Evolutionary conservation across 2,888 invertebrate species (phyloP).

Genomic region (Ormyrus rosae): DNA sequence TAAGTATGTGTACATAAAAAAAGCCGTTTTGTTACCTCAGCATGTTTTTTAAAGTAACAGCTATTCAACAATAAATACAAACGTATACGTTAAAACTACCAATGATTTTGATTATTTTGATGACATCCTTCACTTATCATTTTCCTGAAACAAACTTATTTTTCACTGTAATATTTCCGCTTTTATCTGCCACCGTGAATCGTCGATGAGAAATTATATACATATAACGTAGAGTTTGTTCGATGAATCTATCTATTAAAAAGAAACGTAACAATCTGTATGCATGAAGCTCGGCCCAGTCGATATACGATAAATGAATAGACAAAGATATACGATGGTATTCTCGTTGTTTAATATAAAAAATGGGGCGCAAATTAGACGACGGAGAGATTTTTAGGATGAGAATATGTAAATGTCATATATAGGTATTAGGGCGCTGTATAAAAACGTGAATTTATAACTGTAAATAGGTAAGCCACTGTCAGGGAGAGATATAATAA

Average conservation of each 20-base stretch:
- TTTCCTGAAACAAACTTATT: not conserved
- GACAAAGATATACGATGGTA: not conserved
- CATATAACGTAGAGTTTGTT: slow-evolving; percentile 5
- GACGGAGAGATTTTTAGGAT: slow-evolving; percentile 4
- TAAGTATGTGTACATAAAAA: slow-evolving; percentile 32
- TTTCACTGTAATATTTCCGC: slow-evolving; percentile 2
- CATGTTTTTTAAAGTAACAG: slow-evolving; percentile 38
- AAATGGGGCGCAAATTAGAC: not conserved
- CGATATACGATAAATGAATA: not conserved
- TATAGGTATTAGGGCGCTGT: slow-evolving; percentile 69
- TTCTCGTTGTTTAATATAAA: slow-evolving; percentile 6
- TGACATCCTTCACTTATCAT: slow-evolving; percentile 19
- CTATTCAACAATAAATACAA: slow-evolving; percentile 45
- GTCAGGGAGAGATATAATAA: slow-evolving; percentile 3
- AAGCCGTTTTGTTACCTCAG: slow-evolving; percentile 39
- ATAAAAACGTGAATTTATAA: slow-evolving; percentile 71
- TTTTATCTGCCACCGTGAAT: slow-evolving; percentile 3
- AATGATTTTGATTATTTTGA: slow-evolving; percentile 17
- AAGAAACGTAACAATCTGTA: slow-evolving; percentile 1
- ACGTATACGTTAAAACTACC: slow-evolving; percentile 33
- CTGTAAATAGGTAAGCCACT: slow-evolving; percentile 69
- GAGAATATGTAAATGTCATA: slow-evolving; percentile 45
- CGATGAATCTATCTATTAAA: not conserved
- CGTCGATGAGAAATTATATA: not conserved
- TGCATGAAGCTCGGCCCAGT: not conserved